Conservation (phyloP, 2,888 invertebrate genomes). For the Callyntrura sp. region DNA sequence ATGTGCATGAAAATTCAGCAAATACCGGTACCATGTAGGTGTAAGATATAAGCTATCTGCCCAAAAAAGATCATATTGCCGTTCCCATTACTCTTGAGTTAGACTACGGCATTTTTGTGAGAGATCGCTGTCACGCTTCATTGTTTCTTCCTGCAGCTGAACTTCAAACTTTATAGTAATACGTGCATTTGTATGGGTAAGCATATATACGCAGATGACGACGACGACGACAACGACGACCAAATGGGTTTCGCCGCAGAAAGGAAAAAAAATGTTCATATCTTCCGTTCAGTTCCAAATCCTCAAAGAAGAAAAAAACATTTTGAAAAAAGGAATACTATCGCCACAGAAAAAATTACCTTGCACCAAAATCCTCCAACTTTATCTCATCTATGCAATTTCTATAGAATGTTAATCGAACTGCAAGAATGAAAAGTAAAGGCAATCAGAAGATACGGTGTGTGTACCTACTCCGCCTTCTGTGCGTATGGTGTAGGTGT, state of each 20-base stretch:
- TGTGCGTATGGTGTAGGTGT: background rate
- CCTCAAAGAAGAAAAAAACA: background rate
- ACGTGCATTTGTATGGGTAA: too few species aligned
- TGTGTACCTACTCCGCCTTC: background rate
- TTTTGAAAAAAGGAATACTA: background rate
- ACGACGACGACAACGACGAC: background rate
- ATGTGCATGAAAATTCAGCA: background rate
- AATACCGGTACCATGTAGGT: background rate
- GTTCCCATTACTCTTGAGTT: background rate
- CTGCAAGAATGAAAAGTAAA: constrained; percentile 1
- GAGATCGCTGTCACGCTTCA: constrained; percentile 70
- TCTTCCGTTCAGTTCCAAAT: background rate
- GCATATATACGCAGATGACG: too few species aligned
- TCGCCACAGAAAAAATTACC: background rate
- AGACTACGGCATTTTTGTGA: constrained; percentile 27
- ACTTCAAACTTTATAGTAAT: constrained; percentile 3
- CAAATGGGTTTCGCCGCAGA: too few species aligned
- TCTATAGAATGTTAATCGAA: constrained; percentile 10
- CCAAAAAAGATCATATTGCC: constrained; percentile 33
- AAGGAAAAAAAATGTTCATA: background rate
- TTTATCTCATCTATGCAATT: constrained; percentile 37
- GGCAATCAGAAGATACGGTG: background rate
- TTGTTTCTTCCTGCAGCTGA: constrained; percentile 65
- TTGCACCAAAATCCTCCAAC: background rate
- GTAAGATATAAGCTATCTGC: background rate